phyloP scores from a whole-genome alignment of 2,888 invertebrate genomes.

The Phorcus lineatus region DNA sequence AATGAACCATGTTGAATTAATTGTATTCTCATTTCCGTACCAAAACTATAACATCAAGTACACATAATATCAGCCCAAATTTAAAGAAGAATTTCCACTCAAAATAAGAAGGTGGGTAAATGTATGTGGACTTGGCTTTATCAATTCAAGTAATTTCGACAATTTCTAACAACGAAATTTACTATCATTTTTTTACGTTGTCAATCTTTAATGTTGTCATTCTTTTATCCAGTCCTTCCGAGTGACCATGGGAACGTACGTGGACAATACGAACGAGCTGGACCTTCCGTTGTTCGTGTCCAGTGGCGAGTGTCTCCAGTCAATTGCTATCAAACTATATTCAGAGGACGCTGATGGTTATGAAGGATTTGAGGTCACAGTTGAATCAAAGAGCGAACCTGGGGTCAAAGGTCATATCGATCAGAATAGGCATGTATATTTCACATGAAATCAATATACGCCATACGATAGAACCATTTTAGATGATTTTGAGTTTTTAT shows the following conservation, averaged over 20 bases:
- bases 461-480: too few species aligned
- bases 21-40: too few species aligned
- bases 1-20: too few species aligned
- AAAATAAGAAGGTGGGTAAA: too few species aligned
- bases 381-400: background rate
- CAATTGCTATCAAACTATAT: background rate
- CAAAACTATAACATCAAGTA: too few species aligned
- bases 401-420: constrained; percentile 23
- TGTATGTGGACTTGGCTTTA: too few species aligned
- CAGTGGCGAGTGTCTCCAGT: constrained; percentile 19
- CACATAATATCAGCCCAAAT: too few species aligned
- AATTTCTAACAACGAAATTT: too few species aligned
- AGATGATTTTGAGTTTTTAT: too few species aligned
- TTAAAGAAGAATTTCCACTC: too few species aligned
- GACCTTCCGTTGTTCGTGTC: constrained; percentile 30
- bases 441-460: background rate
- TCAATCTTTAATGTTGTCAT: background rate
- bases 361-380: constrained; percentile 25
- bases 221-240: background rate
- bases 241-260: background rate
- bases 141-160: too few species aligned
- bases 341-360: background rate
- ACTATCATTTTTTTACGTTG: too few species aligned
- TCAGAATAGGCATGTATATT: constrained; percentile 12
- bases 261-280: background rate